Evolutionary conservation across 2,888 invertebrate genomes (phyloP), one percentile per base, ranked within the genome.

Genomic region (Drosophila borborema): DNA sequence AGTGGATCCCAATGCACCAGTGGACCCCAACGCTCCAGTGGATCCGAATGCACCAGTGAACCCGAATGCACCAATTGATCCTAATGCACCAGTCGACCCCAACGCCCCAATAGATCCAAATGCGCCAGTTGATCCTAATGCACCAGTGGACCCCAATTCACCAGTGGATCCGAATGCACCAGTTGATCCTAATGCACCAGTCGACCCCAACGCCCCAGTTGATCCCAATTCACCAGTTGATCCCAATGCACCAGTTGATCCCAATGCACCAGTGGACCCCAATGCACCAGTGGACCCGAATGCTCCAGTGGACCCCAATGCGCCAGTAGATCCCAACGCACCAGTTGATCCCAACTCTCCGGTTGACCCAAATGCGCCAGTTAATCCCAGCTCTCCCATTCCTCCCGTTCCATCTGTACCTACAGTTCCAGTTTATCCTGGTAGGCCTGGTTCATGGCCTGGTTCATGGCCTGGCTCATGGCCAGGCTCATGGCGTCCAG

Each of bases 401-500:
- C 67, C 71, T 0, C 31, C 41, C 12, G 8, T 61, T 51, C 82
- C 85, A 8, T 53, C 66, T 14, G 34, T 68, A n/a, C 82, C 82
- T 16, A 20, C 69, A 20, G 28, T 28, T 43, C 70, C 75, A 9
- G 23, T 41, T 0, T 40, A 51, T 14, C 77, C 81, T 31, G 77
- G 49, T 20, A 36, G 31, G 34, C 68, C 77, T 1, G 79, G 81
- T 16, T 54, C 55, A n/a, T 74, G 82, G 77, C 77, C 74, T 12
- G 79, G 81, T 10, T 54, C 55, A 12, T 74, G 82, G 77, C 77
- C 74, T 12, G 79, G 81, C 12, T 54, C 55, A 12, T 74, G 82
- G 77, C 53, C 74, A 34, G 4, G n/a, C 14, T 49, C 60, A 3
- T 82, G 85, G 74, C 53, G 6, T 28, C 28, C 28, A 6, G 6